These are phyloP conservation scores for Limosa lapponica DNA, from an alignment of 2,797 vertebrate species.

Conservation along the genomic window DNA sequence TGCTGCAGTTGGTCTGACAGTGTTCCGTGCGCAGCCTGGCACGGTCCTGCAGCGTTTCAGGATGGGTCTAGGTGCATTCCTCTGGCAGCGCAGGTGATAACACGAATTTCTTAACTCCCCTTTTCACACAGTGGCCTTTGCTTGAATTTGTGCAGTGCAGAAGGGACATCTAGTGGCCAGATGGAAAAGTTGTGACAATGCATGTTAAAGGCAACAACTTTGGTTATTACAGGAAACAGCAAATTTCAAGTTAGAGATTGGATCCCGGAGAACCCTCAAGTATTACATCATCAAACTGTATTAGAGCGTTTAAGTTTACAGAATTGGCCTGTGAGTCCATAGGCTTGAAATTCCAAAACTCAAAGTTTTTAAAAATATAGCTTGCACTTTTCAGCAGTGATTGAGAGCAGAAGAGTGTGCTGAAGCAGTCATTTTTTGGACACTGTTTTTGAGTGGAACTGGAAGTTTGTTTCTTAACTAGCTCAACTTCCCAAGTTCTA, in stretches of 20 bases:
- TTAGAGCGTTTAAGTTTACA: neutral
- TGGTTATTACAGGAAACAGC: neutral
- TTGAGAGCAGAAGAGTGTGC: neutral
- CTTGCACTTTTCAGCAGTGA: neutral
- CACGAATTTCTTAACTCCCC: neutral
- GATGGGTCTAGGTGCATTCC: neutral
- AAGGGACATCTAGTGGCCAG: constrained; percentile 31
- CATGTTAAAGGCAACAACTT: neutral
- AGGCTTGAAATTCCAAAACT: neutral
- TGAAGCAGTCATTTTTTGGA: neutral
- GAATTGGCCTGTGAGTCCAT: neutral
- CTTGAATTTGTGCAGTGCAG: neutral
- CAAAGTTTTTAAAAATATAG: neutral
- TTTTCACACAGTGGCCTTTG: neutral
- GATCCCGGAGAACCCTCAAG: neutral
- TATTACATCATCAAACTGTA: neutral
- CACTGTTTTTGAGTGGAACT: neutral
- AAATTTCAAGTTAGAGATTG: neutral
- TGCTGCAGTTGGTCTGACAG: neutral
- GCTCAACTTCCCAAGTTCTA: neutral
- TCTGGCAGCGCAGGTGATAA: neutral
- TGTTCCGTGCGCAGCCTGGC: neutral
- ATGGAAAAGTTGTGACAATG: neutral
- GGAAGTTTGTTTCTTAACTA: neutral
- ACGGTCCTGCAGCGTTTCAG: neutral